Conservation (phyloP, 2,888 invertebrate species). For the Eupithecia inturbata region DNA sequence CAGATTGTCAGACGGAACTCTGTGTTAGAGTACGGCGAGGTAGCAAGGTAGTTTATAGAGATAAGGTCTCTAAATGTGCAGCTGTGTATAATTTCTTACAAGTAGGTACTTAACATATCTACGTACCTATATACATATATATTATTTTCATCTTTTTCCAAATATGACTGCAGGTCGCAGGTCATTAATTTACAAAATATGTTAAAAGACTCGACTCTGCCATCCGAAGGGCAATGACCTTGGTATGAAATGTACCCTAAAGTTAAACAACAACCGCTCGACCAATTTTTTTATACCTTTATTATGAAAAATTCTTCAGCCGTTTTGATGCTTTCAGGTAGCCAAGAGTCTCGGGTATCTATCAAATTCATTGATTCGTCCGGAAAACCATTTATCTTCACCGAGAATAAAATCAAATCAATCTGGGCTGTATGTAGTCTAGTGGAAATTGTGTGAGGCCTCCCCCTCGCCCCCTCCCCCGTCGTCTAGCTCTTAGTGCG, state of each 20-base stretch:
- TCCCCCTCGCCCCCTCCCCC: not conserved
- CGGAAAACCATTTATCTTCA: not conserved
- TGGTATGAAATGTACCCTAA: not conserved
- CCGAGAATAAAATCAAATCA: not conserved
- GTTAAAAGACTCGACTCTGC: no score
- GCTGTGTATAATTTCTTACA: not conserved
- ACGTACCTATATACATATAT: no score
- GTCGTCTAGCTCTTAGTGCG: conserved; percentile 3
- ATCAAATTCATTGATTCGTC: not conserved
- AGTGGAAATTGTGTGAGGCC: not conserved
- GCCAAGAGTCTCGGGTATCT: not conserved
- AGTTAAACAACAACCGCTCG: not conserved
- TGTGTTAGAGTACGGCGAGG: not conserved
- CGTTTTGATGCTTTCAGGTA: not conserved
- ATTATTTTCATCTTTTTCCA: no score
- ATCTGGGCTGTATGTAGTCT: not conserved
- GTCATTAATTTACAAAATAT: no score
- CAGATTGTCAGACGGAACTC: not conserved
- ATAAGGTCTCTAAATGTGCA: not conserved
- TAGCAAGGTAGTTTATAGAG: not conserved
- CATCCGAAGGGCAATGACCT: not conserved
- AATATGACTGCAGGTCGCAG: not conserved
- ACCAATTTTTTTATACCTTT: not conserved
- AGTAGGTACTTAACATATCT: not conserved
- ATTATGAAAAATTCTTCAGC: not conserved